Evolutionary conservation across 2,888 invertebrate species (phyloP).

Genomic region (Allolobophora icterica): DNA sequence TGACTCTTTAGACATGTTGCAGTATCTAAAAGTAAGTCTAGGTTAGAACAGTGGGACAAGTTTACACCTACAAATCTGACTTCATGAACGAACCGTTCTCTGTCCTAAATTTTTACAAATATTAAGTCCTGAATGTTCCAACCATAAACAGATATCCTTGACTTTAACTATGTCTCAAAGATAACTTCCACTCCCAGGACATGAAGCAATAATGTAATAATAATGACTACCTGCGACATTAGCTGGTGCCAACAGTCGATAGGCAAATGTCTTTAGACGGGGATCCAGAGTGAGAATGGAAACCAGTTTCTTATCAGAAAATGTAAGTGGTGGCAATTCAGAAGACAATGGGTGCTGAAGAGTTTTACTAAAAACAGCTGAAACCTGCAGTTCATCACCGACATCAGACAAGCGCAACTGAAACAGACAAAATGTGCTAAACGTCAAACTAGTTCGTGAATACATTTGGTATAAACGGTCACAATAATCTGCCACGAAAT

Average conservation of each 20-base stretch:
- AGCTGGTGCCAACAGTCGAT: slow-evolving; percentile 35
- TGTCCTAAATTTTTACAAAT: not conserved
- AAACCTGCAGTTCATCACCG: slow-evolving; percentile 9
- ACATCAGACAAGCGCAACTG: slow-evolving; percentile 18
- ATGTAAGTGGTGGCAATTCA: not conserved
- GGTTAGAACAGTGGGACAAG: not conserved
- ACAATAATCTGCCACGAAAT: not conserved
- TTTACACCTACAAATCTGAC: not conserved
- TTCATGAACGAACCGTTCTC: not conserved
- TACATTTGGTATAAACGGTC: not conserved
- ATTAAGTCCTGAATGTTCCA: not conserved
- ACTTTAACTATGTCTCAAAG: not conserved
- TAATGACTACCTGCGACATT: slow-evolving; percentile 32
- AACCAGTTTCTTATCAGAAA: slow-evolving; percentile 15
- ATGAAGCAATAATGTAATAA: not conserved
- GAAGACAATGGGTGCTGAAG: not conserved
- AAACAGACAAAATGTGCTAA: not conserved
- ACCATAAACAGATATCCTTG: not conserved
- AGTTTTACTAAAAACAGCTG: not conserved
- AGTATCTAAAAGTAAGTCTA: not conserved
- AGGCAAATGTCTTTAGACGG: slow-evolving; percentile 35
- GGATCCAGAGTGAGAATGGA: slow-evolving; percentile 37
- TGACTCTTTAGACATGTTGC: not conserved
- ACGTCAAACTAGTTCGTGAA: not conserved
- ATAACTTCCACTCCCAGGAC: not conserved